These are phyloP conservation scores for Pseudococcus viburni DNA, from an alignment of 2,888 invertebrate species.

Conservation along the genomic window DNA sequence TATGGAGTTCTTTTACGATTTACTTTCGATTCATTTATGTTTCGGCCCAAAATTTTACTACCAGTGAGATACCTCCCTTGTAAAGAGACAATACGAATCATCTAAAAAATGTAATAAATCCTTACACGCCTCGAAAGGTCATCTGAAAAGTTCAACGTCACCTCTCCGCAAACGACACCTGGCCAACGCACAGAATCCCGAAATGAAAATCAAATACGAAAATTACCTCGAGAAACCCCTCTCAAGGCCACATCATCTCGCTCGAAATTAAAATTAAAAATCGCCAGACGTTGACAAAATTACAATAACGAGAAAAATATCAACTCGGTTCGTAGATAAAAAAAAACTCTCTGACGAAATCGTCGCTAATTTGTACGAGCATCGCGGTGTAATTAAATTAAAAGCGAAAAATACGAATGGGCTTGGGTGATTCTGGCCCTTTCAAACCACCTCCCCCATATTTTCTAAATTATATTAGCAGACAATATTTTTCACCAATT, in stretches of 20 bases:
- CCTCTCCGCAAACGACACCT: neutral
- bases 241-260: neutral
- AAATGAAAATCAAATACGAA: neutral
- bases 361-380: neutral
- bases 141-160: neutral
- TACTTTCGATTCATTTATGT: too few species aligned
- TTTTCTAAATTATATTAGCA: neutral
- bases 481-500: constrained; percentile 14
- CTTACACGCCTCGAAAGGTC: too few species aligned
- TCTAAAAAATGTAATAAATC: too few species aligned
- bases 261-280: neutral
- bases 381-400: neutral
- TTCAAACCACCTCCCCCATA: too few species aligned
- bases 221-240: neutral
- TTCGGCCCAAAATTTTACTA: too few species aligned
- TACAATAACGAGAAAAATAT: neutral
- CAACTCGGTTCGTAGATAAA: neutral
- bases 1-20: too few species aligned
- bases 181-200: neutral
- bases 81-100: too few species aligned
- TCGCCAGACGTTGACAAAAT: neutral
- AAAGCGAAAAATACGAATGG: neutral
- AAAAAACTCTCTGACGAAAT: neutral
- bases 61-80: too few species aligned
- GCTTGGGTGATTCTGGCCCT: neutral